Evolutionary conservation across 2,797 vertebrate genomes (phyloP), one percentile per base, ranked within the genome.

Genomic region (Chromis chromis): DNA sequence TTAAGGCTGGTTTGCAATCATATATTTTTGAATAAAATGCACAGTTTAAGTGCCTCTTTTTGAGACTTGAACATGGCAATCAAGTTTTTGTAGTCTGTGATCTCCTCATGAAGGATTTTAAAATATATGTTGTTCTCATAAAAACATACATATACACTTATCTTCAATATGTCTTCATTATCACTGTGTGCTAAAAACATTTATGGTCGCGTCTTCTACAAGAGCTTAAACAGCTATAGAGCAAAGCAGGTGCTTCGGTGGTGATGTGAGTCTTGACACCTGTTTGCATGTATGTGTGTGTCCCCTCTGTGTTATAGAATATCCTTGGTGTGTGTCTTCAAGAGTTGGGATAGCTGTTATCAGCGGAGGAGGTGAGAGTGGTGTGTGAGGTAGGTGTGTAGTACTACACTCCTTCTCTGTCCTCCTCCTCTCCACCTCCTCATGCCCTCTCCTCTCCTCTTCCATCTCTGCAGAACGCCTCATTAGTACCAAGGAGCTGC

Each of bases 401-500:
- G 85, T 81, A 87, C 56, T 78, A 22, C 74, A 68, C 79, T 78
- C 66, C 70, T 71, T 74, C 82, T 86, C 84, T 86, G 85, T 81
- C 72, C 85, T 83, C 78, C 78, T 86, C 82, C 56, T 66, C 81
- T 77, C 64, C 63, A 76, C 63, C 88, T 90, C 86, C 85, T 85
- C 72, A 42, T 62, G 66, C 70, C 71, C 76, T 87, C 77, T 87
- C 79, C 57, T 90, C 87, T 84, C 83, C 66, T 84, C 85, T 85
- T 91, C 83, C 82, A 80, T 82, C 82, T 76, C 89, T 55, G 59
- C 80, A 91, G 92, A 94, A 93, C 92, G 89, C 89, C 88, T 94
- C 83, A 92, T 96, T 95, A 94, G 92, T 65, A 72, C 70, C 56
- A 48, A 90, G 89, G 88, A 89, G 90, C 87, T 72, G 78, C 86